Evolutionary conservation across 2,113 vertebrate genomes (phyloP).

Genomic region (Phrynosoma platyrhinos): DNA sequence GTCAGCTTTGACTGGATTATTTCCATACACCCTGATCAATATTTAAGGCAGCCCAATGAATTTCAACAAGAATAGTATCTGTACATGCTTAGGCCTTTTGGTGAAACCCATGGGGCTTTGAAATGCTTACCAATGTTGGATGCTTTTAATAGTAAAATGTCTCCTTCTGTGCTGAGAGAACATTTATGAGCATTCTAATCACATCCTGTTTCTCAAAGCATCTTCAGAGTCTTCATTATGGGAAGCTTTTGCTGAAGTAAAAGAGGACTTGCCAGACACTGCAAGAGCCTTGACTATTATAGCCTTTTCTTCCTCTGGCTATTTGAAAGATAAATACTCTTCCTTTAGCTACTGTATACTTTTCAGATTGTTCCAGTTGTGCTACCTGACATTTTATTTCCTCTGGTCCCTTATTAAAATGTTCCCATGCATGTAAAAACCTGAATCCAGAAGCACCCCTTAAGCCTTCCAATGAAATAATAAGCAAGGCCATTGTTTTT

Average conservation of each 20-base stretch:
- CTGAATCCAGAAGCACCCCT: slow-evolving; percentile 3
- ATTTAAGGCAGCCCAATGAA: not conserved
- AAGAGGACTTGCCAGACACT: not conserved
- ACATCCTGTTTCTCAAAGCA: not conserved
- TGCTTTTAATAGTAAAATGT: not conserved
- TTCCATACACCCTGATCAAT: not conserved
- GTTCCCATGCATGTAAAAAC: slow-evolving; percentile 13
- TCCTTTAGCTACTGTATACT: accelerated
- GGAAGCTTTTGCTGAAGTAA: not conserved
- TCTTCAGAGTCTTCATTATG: not conserved
- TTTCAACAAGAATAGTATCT: not conserved
- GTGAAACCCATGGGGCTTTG: not conserved
- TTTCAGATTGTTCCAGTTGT: not conserved
- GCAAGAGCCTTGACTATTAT: not conserved
- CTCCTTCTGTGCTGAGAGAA: not conserved
- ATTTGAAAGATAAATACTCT: not conserved
- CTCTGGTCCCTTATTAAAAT: slow-evolving; percentile 28
- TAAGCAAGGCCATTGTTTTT: not conserved
- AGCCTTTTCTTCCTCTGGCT: not conserved
- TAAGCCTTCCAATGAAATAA: slow-evolving; percentile 21
- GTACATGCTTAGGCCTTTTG: not conserved
- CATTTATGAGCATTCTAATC: not conserved
- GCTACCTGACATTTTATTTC: slow-evolving; percentile 23
- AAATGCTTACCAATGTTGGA: not conserved
- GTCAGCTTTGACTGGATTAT: too few species aligned